These are phyloP conservation scores for Aleiodes testaceus DNA, from an alignment of 2,888 invertebrate genomes.

Conservation along the genomic window DNA sequence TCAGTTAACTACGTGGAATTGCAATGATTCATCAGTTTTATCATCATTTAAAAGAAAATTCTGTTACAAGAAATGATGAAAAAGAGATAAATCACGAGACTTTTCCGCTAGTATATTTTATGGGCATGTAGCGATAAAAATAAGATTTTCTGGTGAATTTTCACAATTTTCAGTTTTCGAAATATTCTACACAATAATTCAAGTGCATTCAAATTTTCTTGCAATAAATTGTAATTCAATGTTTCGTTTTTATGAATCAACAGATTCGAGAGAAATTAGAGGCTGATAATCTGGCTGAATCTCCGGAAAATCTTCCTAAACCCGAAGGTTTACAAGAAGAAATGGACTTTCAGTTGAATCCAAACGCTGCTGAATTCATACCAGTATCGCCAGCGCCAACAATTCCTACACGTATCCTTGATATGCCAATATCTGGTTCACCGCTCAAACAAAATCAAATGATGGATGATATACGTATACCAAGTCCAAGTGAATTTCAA, in stretches of 20 bases:
- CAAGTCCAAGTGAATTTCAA: conserved; percentile 79
- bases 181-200: too few species aligned
- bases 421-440: conserved; percentile 74
- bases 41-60: too few species aligned
- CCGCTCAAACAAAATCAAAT: conserved; percentile 79
- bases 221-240: too few species aligned
- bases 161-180: too few species aligned
- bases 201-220: too few species aligned
- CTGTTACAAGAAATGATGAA: too few species aligned
- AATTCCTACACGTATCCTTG: conserved; percentile 71
- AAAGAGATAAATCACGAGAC: too few species aligned
- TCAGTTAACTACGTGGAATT: too few species aligned
- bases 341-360: conserved; percentile 86
- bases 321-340: conserved; percentile 73
- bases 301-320: neutral
- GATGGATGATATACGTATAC: conserved; percentile 77
- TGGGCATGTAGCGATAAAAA: too few species aligned
- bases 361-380: conserved; percentile 89
- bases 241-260: conserved; percentile 23
- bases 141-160: too few species aligned
- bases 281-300: conserved; percentile 37
- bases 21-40: too few species aligned
- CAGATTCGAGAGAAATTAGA: conserved; percentile 41
- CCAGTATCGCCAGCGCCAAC: conserved; percentile 78
- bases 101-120: too few species aligned